Evolutionary conservation across 2,888 invertebrate species (phyloP), one percentile per base, ranked within the genome.

Genomic region (Biston betularia): DNA sequence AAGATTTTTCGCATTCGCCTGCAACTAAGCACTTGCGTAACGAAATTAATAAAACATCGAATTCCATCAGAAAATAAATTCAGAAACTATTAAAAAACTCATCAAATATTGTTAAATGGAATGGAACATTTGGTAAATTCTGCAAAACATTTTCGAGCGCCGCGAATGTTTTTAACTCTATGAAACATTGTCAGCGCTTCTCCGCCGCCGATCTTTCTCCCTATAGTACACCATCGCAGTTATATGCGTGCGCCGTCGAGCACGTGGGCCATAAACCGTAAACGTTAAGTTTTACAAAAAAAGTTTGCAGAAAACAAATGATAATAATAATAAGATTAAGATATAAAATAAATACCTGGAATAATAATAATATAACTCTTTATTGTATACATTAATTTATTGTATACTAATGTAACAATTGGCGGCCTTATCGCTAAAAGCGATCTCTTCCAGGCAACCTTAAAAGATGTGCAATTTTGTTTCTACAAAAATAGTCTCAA

Each of bases 121-220:
- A 15, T 35, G 53, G 15, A 61, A 45, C 46, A 8, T 40, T 57
- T 40, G 9, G 34, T 33, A 54, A 46, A 64, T 40, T 40, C 48
- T 35, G 24, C 42, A 15, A 50, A 60, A 60, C 44, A 52, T 52
- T 63, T 53, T 24, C 24, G 59, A 60, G 55, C n/a, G 34, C 49
- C 42, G 38, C 24, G 14, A 46, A 57, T 57, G 57, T 57, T 60
- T 58, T 8, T 45, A 63, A 63, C 42, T 33, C 46, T 3, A n/a
- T 61, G n/a, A 42, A 48, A 48, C 42, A 54, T 42, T 59, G 50
- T 34, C n/a, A 49, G 50, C 50, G n/a, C 24, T 2, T 14, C 49
- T 5, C 6, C 45, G 48, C 24, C 11, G 14, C n/a, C 45, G 45
- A 11, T 4, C 24, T 34, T 33, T 49, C 6, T 6, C 33, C 49